These are phyloP conservation scores for Norana najaformis DNA, from an alignment of 2,888 invertebrate species.

Conservation along the genomic window DNA sequence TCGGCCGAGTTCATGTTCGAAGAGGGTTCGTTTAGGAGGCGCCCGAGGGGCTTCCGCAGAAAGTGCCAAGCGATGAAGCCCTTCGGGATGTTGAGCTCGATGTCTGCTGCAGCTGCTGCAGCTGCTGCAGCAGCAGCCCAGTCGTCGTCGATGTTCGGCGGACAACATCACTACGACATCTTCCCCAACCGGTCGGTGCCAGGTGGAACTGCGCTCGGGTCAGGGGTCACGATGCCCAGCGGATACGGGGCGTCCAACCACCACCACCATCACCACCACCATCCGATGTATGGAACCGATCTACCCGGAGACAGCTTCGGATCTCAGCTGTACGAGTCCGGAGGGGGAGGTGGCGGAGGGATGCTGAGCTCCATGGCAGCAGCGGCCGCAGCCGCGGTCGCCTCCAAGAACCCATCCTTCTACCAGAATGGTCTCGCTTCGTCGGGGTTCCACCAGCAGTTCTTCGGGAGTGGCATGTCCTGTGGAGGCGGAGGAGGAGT, in stretches of 20 bases:
- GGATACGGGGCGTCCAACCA: not conserved
- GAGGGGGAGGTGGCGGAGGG: not conserved
- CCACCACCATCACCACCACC: not conserved
- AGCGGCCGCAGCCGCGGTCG: not conserved
- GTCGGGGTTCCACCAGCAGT: conserved; percentile 16
- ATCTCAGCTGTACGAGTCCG: conserved; percentile 23
- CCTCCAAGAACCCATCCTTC: conserved; percentile 20
- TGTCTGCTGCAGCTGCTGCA: not conserved
- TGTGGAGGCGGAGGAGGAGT: not conserved
- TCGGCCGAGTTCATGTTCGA: conserved; percentile 96
- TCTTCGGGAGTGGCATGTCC: conserved; percentile 14
- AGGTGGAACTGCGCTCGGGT: not conserved
- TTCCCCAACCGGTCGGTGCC: not conserved
- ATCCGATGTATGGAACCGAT: not conserved
- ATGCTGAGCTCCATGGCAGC: conserved; percentile 20
- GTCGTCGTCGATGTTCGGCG: not conserved
- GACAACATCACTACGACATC: conserved; percentile 19
- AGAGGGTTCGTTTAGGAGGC: conserved; percentile 87
- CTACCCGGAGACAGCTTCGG: not conserved
- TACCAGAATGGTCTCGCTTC: not conserved
- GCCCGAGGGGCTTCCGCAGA: conserved; percentile 90
- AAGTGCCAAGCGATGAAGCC: conserved; percentile 84
- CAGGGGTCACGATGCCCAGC: not conserved
- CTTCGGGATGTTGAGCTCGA: conserved; percentile 53
- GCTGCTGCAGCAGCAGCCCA: conserved; percentile 17